Base-by-base conservation (phyloP, 2,888 invertebrate species). In the Epicampocera succincta region DNA sequence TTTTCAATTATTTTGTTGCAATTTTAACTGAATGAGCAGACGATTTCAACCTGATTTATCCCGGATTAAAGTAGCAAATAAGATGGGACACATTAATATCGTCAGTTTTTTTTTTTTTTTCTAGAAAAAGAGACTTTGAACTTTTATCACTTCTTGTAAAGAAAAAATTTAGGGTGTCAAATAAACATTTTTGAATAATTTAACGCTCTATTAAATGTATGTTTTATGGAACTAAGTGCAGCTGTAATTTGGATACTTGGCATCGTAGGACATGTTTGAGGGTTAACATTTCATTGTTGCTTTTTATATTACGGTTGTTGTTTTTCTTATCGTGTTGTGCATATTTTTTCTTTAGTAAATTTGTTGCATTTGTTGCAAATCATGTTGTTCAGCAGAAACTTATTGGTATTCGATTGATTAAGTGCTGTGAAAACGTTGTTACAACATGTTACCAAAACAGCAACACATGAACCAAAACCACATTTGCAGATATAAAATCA, bases 381-480 rank as follows among this genome's bases (percentile, higher is more conserved):
- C 60, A 79, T 68, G 78, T 79, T 79, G 66, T 68, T 79, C 60
- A 71, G 54, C 71, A 79, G 68, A 79, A 78, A 78, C 52, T 71
- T 82, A 81, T 83, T 84, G 85, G 85, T 83, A 85, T 84, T 83
- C 85, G 83, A 84, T 85, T 84, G 84, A 83, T 85, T 85, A 84
- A 85, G 83, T 85, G 84, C 78, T 83, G 80, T 66, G 73, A 80
- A 83, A 80, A 83, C 83, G 81, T 82, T 84, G 83, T 84, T 82
- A 71, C 80, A 80, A 75, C 63, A 76, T 68, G 68, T 78, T 79
- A 76, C 68, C 52, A 33, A 56, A 75, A 52, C 65, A 50, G 40
- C 48, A 74, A 44, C 54, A 73, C 19, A 71, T 12, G 40, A 15
- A 56, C 44, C 19, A 56, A 17, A 61, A 38, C 17, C 38, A 61